These are phyloP conservation scores for Speoplatyrhinus poulsoni DNA, from an alignment of 2,113 vertebrate genomes.

Conservation along the genomic window DNA sequence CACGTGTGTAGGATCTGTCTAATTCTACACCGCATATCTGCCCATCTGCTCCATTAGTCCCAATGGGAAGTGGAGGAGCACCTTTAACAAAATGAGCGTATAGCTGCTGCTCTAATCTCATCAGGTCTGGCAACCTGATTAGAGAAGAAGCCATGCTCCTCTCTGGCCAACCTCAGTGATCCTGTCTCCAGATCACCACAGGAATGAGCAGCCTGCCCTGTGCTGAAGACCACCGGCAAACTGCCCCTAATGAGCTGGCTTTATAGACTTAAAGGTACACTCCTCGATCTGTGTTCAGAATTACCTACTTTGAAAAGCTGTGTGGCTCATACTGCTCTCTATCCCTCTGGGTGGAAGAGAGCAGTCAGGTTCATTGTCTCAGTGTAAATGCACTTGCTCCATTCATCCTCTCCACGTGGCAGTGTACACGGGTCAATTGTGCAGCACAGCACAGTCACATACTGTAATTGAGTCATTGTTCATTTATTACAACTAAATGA, in stretches of 20 bases:
- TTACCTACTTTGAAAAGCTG: no score
- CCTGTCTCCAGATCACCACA: constrained; percentile 28
- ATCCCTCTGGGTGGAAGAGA: background rate
- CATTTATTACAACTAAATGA: background rate
- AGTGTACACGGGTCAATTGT: background rate
- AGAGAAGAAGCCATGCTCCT: constrained; percentile 40
- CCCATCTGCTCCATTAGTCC: constrained; percentile 65
- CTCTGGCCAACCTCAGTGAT: constrained; percentile 37
- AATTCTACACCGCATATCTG: constrained; percentile 59
- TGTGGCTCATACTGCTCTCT: no score
- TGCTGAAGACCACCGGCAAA: constrained; percentile 22
- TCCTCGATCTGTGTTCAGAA: no score
- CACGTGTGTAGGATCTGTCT: constrained; percentile 14
- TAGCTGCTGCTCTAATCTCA: constrained; percentile 55
- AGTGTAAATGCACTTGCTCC: constrained; percentile 26
- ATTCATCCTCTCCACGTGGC: background rate
- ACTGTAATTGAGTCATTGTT: background rate
- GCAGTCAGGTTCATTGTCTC: constrained; percentile 8
- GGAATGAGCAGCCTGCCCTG: constrained; percentile 26
- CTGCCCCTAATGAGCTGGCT: background rate
- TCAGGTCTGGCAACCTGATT: constrained; percentile 63
- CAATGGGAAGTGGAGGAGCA: constrained; percentile 51
- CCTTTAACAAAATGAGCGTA: constrained; percentile 59
- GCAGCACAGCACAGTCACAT: background rate
- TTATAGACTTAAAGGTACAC: no score